These are phyloP conservation scores for Pocillopora grandis DNA, from an alignment of 92 coral and sea anemone genomes.

Conservation along the genomic window DNA sequence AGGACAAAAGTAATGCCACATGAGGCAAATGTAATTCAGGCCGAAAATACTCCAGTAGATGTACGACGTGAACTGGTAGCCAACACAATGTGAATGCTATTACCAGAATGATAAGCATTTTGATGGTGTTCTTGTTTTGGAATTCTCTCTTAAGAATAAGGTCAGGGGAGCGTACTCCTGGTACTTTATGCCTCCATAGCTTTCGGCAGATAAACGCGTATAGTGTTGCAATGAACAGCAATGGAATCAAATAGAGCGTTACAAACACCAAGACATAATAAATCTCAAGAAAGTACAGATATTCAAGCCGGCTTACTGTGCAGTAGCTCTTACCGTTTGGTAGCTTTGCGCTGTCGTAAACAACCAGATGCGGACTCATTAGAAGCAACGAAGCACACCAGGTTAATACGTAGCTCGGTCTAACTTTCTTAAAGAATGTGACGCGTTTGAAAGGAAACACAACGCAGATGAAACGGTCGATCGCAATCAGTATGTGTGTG, in stretches of 20 bases:
- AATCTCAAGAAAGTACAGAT: constrained; percentile 41
- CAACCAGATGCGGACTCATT: constrained; percentile 67
- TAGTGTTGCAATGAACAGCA: constrained; percentile 49
- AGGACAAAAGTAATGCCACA: constrained; percentile 50
- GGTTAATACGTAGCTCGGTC: constrained; percentile 49
- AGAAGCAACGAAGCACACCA: constrained; percentile 58
- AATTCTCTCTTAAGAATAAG: constrained; percentile 30
- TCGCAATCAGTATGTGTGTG: constrained; percentile 60
- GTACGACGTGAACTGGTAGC: constrained; percentile 77
- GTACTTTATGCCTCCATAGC: constrained; percentile 63
- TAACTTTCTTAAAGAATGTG: constrained; percentile 36
- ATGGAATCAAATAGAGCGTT: constrained; percentile 59
- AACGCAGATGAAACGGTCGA: constrained; percentile 71
- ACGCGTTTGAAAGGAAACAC: constrained; percentile 51
- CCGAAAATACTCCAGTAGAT: constrained; percentile 46
- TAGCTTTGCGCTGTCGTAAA: constrained; percentile 36
- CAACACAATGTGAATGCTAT: constrained; percentile 67
- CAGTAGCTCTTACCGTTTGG: constrained; percentile 55
- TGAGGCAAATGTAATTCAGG: constrained; percentile 19
- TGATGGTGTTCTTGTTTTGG: constrained; percentile 61
- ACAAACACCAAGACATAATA: constrained; percentile 58
- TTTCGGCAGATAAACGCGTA: constrained; percentile 53
- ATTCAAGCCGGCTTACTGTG: constrained; percentile 33
- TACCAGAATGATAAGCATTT: constrained; percentile 64
- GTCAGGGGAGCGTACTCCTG: constrained; percentile 36